phyloP scores from a whole-genome alignment of 2,113 vertebrate genomes.

The Geococcyx californianus region DNA sequence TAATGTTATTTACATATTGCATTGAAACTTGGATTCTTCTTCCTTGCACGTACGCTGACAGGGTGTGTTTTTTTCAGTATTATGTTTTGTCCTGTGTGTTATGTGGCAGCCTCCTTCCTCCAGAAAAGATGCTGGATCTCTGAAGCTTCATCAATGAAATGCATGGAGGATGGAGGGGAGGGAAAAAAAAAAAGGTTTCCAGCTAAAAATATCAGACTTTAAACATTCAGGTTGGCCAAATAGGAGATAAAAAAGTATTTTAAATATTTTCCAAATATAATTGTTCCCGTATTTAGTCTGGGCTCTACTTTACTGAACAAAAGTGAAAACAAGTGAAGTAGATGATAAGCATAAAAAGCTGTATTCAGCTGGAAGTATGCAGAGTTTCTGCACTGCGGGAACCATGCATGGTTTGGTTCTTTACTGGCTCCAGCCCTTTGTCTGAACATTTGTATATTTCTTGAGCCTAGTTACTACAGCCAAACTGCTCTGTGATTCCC shows the following conservation, averaged over 20 bases:
- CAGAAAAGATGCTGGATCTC: neutral
- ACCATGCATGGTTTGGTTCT: neutral
- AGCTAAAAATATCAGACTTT: conserved; percentile 7
- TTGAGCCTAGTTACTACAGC: neutral
- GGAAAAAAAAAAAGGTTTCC: neutral
- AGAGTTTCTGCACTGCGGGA: neutral
- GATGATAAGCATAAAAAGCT: neutral
- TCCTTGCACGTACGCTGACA: neutral
- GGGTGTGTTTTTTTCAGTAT: neutral
- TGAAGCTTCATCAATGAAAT: conserved; percentile 13
- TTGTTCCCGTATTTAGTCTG: conserved; percentile 36
- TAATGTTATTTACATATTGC: neutral
- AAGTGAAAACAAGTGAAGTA: conserved; percentile 13
- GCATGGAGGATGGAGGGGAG: neutral
- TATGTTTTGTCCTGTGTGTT: neutral
- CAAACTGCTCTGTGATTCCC: neutral
- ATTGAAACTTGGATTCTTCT: neutral
- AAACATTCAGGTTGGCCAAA: conserved; percentile 1
- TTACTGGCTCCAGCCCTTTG: neutral
- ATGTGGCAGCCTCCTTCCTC: neutral
- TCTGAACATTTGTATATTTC: conserved; percentile 2
- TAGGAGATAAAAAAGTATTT: neutral
- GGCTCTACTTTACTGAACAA: neutral
- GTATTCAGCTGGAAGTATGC: conserved; percentile 18
- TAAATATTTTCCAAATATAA: conserved; percentile 35